Evolutionary conservation across 1,140 invertebrate genomes (phyloP), one percentile per base, ranked within the genome.

Genomic region (Drosophila truncata): DNA sequence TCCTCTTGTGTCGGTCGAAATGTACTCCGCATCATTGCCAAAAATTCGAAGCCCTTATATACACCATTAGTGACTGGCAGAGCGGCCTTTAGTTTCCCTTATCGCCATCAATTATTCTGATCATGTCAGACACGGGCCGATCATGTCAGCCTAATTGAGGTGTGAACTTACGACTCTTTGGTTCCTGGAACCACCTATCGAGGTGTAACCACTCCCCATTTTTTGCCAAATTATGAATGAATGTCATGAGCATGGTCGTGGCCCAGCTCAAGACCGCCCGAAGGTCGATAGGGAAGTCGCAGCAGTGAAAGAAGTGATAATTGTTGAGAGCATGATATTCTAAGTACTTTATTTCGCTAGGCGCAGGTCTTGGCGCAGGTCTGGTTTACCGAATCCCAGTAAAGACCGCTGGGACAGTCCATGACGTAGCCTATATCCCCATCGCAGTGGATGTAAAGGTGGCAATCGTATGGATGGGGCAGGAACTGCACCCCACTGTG

Each of bases 11-110:
- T 62, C 71, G 67, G 47, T 88, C 27, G 50, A 65, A 31, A 65
- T 77, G 80, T 69, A 87, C 84, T 87, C 84, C 74, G 78, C 80
- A 54, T 57, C 63, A 41, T 87, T 77, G 69, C 64, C 80, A 71
- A 80, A 88, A 74, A 65, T 71, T 67, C n/a, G 5, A 23, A 52
- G 37, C 54, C 72, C 46, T 87, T 87, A 63, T 87, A 87, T 87
- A 87, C 74, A 59, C 41, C n/a, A 61, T 37, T 31, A 9, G 54
- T 27, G 41, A 20, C 16, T 41, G 25, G 20, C 35, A 2, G 5
- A 16, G 13, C 31, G 50, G 18, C 31, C 46, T 70, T 35, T 37
- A 60, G n/a, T 20, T 54, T 25, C 31, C 27, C 73, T 77, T 77
- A 77, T 77, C 74, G 23, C 41, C 29, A 61, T 76, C 66, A 76